phyloP scores from a whole-genome alignment of 2,113 vertebrate genomes.

The Psammodynastes pulverulentus region DNA sequence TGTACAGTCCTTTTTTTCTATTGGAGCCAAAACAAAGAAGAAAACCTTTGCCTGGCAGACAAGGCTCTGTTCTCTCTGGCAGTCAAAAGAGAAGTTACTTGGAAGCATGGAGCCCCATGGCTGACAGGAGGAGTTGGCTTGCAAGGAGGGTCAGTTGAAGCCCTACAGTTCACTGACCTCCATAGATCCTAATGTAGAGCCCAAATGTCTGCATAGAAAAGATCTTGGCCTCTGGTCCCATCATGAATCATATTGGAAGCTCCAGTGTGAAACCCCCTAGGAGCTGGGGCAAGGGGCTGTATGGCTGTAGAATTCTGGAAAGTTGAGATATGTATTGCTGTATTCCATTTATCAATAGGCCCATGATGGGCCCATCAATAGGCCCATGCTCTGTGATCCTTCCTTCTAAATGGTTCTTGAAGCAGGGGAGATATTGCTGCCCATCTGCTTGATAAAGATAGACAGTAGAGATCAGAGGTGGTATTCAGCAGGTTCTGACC shows the following conservation, averaged over 20 bases:
- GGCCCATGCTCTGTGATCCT: not conserved
- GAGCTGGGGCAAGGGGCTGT: not conserved
- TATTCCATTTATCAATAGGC: not conserved
- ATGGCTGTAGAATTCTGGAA: not conserved
- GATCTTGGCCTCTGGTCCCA: not conserved
- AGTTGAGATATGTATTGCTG: too few relatives aligned
- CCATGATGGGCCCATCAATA: not conserved
- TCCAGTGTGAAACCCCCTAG: too few relatives aligned
- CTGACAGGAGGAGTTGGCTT: not conserved
- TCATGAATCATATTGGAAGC: not conserved
- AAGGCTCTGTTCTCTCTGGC: too few relatives aligned
- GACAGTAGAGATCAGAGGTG: too few relatives aligned
- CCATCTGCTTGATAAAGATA: not conserved
- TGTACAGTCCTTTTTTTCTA: not conserved
- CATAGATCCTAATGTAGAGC: not conserved
- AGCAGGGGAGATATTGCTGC: not conserved
- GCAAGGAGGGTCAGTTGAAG: not conserved
- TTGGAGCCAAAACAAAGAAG: not conserved
- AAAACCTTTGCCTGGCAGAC: too few relatives aligned
- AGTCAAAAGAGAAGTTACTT: not conserved
- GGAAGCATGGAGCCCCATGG: not conserved
- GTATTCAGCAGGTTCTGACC: too few relatives aligned
- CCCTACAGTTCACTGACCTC: not conserved
- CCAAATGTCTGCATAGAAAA: not conserved
- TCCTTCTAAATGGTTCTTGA: not conserved